Evolutionary conservation across 2,113 vertebrate species (phyloP), one percentile per base, ranked within the genome.

Genomic region (Microtus pennsylvanicus): DNA sequence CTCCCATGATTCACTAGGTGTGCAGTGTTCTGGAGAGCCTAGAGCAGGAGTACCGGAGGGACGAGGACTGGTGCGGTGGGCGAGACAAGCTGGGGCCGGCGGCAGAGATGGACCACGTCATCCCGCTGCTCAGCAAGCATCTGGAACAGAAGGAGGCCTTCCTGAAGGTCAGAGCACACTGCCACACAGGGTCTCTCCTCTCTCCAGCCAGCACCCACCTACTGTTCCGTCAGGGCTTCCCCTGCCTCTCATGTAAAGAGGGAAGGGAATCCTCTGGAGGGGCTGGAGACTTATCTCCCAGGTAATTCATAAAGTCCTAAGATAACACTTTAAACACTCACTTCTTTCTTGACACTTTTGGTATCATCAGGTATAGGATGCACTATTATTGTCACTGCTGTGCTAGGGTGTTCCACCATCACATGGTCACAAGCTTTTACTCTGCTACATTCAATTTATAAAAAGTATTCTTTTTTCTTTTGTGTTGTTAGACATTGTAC

Each of bases 121-220:
- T 99, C 17, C 99, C 99, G 72, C 99, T 99, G 97, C 99, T 99
- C 99, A 99, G 99, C 98, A 99, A 99, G 98, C 99, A 99, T 94
- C 97, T 99, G 99, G 99, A 99, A 95, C 99, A 99, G 98, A 99
- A 99, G 87, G 99, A 99, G 90, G 99, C 99, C 94, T 99, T 99
- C 97, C 99, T 99, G 42, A 99, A 99, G 99, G 99, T 99, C 52
- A 96, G 58, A 50, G 63, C 89, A 96, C 67, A 58, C 13, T 94
- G 87, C 33, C 72, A 58, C 24, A 22, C 42, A 33, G 47, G 50
- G 21, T 42, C 82, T 30, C 67, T 69, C 42, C 21, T 65, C 52
- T 22, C 12, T n/a, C 35, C 28, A 33, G 28, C 24, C 12, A 33
- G 47, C 35, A n/a, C 24, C 16, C 16, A 13, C 21, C 5, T 47